Evolutionary conservation across 2,888 invertebrate genomes (phyloP).

Genomic region (Psylliodes chrysocephalus): DNA sequence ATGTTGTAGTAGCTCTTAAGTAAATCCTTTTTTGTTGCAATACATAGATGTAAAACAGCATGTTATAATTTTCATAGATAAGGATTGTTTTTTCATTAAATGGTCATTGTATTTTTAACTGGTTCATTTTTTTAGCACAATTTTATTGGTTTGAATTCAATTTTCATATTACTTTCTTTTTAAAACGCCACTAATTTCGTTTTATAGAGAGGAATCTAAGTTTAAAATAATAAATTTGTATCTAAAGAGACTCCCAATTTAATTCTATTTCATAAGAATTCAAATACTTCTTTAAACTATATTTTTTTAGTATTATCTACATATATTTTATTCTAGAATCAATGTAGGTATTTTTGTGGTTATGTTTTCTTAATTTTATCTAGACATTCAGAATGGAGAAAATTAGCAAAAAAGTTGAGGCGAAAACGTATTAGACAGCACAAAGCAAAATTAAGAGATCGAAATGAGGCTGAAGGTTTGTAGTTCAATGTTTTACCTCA

Average conservation of each 20-base stretch:
- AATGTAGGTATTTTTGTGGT: slow-evolving; percentile 39
- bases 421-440: slow-evolving; percentile 73
- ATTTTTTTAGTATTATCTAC: neutral
- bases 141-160: too few species aligned
- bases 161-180: too few species aligned
- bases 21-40: too few species aligned
- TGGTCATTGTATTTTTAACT: too few species aligned
- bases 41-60: too few species aligned
- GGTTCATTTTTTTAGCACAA: too few species aligned
- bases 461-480: slow-evolving; percentile 61
- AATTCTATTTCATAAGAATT: neutral
- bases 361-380: slow-evolving; percentile 52
- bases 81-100: too few species aligned
- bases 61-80: too few species aligned
- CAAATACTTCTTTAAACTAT: neutral
- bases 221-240: neutral
- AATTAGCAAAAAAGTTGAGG: slow-evolving; percentile 76
- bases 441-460: slow-evolving; percentile 70
- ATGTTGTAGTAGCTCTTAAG: too few species aligned
- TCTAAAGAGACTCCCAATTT: neutral
- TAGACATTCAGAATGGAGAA: slow-evolving; percentile 79
- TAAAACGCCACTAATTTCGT: too few species aligned
- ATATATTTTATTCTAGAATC: slow-evolving; percentile 7
- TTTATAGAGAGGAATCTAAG: too few species aligned
- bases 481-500: slow-evolving; percentile 18